Percentiles rank a stretch among this genome's conserved stretches.
These are phyloP conservation scores for Octopus sinensis DNA, from an alignment of 1,140 invertebrate genomes.

Conservation along the genomic window DNA sequence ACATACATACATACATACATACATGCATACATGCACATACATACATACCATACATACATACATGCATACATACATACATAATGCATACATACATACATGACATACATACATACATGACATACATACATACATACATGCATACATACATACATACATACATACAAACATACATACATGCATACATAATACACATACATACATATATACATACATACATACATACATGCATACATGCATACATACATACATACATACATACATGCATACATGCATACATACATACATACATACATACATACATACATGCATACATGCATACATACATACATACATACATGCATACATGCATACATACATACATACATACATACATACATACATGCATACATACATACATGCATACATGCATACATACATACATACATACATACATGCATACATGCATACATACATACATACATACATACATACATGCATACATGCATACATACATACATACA, in stretches of 20 bases:
- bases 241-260: not conserved
- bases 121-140: too few relatives aligned
- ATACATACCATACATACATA: too few relatives aligned
- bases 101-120: too few relatives aligned
- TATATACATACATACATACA: slow-evolving; percentile 9
- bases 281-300: not conserved
- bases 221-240: slow-evolving; percentile 3
- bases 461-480: not conserved
- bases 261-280: not conserved
- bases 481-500: not conserved
- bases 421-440: not conserved
- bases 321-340: not conserved
- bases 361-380: slow-evolving; percentile 1
- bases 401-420: not conserved
- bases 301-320: not conserved
- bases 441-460: not conserved
- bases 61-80: too few relatives aligned
- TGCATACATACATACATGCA: not conserved
- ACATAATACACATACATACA: too few relatives aligned
- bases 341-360: not conserved
- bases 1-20: too few relatives aligned
- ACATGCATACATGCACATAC: too few relatives aligned
- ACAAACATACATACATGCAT: too few relatives aligned
- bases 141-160: too few relatives aligned
- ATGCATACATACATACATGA: too few relatives aligned